Conservation (phyloP, 2,797 vertebrate species). For the Pseudotriccus pelzelni region DNA sequence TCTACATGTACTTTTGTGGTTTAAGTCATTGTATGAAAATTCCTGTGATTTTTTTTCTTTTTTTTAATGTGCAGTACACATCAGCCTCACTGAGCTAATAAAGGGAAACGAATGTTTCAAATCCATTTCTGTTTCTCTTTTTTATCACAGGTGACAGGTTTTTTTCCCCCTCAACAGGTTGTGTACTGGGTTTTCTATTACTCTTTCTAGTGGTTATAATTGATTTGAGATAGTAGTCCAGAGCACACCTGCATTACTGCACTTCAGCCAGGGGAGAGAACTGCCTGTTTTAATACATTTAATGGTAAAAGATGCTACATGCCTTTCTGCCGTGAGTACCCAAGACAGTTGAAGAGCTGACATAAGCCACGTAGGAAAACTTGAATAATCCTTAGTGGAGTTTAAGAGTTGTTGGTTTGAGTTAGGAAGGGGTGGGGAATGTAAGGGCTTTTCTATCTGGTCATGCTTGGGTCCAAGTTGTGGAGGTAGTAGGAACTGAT, state of each 20-base stretch:
- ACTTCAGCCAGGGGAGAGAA: not conserved
- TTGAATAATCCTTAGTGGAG: not conserved
- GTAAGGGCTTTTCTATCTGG: not conserved
- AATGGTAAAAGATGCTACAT: not conserved
- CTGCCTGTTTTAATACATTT: not conserved
- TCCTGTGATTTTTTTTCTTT: conserved; percentile 90
- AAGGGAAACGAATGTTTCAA: conserved; percentile 98
- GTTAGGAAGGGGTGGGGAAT: not conserved
- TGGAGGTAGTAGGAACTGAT: not conserved
- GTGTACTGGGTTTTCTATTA: not conserved
- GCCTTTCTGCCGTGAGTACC: not conserved
- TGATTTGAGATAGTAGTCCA: not conserved
- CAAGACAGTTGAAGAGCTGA: not conserved
- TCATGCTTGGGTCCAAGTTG: not conserved
- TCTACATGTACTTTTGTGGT: conserved; percentile 96
- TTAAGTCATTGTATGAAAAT: conserved; percentile 95
- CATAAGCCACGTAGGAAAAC: not conserved
- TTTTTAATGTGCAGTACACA: conserved; percentile 92
- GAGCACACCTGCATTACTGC: not conserved
- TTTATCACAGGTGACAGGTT: conserved; percentile 60
- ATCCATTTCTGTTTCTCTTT: conserved; percentile 75
- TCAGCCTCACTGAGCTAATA: conserved; percentile 99
- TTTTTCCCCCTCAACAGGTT: not conserved
- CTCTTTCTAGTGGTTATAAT: not conserved
- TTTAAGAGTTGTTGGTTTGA: not conserved